Evolutionary conservation across 2,888 invertebrate species (phyloP).

Genomic region (Arrhopalites spinosus): DNA sequence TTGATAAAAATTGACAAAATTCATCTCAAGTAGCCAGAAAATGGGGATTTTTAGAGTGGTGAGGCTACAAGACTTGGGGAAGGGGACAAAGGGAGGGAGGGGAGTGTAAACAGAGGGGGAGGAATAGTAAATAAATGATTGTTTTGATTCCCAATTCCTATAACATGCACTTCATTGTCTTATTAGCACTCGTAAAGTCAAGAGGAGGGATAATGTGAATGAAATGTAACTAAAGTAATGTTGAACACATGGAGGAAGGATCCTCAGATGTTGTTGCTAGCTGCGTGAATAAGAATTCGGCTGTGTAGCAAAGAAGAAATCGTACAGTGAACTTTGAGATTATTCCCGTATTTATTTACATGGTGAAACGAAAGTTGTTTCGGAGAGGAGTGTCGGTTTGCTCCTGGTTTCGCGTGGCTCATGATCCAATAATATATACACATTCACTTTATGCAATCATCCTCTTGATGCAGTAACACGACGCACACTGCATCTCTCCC

Average conservation of each 20-base stretch:
- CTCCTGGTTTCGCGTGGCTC: not conserved
- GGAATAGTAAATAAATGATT: too few relatives aligned
- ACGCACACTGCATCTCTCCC: not conserved
- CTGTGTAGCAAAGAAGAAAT: not conserved
- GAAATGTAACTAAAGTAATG: too few relatives aligned
- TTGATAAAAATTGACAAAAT: too few relatives aligned
- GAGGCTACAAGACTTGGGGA: too few relatives aligned
- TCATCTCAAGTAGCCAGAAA: too few relatives aligned
- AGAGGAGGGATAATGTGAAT: too few relatives aligned
- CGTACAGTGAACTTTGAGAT: not conserved
- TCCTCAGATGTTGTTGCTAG: too few relatives aligned
- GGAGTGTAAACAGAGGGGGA: too few relatives aligned
- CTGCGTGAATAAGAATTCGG: too few relatives aligned
- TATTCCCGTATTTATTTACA: conserved; percentile 8
- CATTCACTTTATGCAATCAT: not conserved
- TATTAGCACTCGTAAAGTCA: not conserved
- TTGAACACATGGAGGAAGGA: too few relatives aligned
- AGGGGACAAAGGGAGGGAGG: too few relatives aligned
- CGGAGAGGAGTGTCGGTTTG: not conserved
- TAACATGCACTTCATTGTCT: not conserved
- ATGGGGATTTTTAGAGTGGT: too few relatives aligned
- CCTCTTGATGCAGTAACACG: not conserved
- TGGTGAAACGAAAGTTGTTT: not conserved
- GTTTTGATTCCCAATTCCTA: not conserved
- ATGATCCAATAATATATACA: not conserved